Percentiles rank a stretch among this genome's conserved stretches.
Conservation (phyloP, 2,888 invertebrate species). For the Fragum fragum region DNA sequence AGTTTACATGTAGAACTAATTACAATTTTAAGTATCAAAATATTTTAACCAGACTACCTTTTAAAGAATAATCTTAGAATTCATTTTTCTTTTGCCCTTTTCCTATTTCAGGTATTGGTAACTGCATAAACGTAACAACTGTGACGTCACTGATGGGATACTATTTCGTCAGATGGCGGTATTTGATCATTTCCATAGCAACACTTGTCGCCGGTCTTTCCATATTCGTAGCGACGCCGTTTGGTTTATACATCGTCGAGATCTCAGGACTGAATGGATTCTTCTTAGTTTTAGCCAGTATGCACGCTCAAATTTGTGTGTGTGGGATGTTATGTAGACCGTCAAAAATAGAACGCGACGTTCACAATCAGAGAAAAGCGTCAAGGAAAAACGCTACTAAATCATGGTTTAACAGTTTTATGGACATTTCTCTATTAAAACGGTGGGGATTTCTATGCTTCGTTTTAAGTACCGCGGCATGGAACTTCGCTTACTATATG, state of each 20-base stretch:
- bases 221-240: conserved; percentile 62
- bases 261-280: conserved; percentile 40
- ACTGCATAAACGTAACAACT: conserved; percentile 50
- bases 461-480: conserved; percentile 45
- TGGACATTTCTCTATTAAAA: conserved; percentile 46
- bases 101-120: conserved; percentile 63
- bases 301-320: conserved; percentile 61
- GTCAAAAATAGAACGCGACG: conserved; percentile 45
- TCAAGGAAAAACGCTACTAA: neutral
- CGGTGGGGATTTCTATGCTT: conserved; percentile 49
- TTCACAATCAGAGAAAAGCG: conserved; percentile 10
- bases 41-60: too few species aligned
- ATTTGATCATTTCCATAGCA: conserved; percentile 42
- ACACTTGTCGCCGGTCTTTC: conserved; percentile 55
- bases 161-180: conserved; percentile 60
- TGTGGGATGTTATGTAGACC: conserved; percentile 59
- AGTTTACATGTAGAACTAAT: too few species aligned
- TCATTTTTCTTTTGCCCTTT: too few species aligned
- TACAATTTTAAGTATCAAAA: too few species aligned
- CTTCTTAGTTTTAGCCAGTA: conserved; percentile 57
- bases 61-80: too few species aligned
- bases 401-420: conserved; percentile 26
- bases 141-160: conserved; percentile 60
- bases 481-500: conserved; percentile 56
- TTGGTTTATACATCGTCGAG: conserved; percentile 47